phyloP scores from a whole-genome alignment of 2,797 vertebrate genomes.

The Miichthys miiuy region DNA sequence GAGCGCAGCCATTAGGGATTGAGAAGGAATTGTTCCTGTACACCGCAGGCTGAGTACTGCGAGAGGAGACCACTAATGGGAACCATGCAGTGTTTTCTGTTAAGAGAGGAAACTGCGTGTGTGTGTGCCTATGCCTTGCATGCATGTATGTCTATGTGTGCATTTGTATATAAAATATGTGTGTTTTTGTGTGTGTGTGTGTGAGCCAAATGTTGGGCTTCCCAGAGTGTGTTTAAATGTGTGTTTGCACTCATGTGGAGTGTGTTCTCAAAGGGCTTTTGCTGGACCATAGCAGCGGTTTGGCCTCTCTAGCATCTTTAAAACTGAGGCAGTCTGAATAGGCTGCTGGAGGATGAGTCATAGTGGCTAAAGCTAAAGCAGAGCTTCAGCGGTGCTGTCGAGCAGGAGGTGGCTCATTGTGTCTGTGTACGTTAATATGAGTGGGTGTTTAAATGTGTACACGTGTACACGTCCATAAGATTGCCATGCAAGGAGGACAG shows the following conservation, averaged over 20 bases:
- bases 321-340: conserved; percentile 75
- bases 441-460: conserved; percentile 57
- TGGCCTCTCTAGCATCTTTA: conserved; percentile 69
- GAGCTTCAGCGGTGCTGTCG: conserved; percentile 64
- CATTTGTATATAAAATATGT: conserved; percentile 33
- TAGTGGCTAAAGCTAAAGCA: conserved; percentile 75
- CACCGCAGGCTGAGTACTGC: conserved; percentile 68
- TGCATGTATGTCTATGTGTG: conserved; percentile 41
- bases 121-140: conserved; percentile 22
- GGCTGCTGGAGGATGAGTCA: conserved; percentile 81
- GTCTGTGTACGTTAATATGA: conserved; percentile 56
- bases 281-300: conserved; percentile 71
- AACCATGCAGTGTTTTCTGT: conserved; percentile 76
- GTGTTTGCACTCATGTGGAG: conserved; percentile 57
- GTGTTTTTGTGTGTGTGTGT: conserved; percentile 18
- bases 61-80: conserved; percentile 78
- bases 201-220: conserved; percentile 34
- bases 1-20: conserved; percentile 68
- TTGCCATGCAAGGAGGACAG: conserved; percentile 37
- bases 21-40: conserved; percentile 76
- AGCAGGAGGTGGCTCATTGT: conserved; percentile 71
- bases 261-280: conserved; percentile 70
- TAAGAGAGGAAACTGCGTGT: conserved; percentile 57
- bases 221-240: conserved; percentile 34
- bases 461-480: conserved; percentile 48